Percentiles rank a stretch among this genome's conserved stretches.
These are phyloP conservation scores for Atta texana DNA, from an alignment of 1,140 invertebrate genomes.

Conservation along the genomic window DNA sequence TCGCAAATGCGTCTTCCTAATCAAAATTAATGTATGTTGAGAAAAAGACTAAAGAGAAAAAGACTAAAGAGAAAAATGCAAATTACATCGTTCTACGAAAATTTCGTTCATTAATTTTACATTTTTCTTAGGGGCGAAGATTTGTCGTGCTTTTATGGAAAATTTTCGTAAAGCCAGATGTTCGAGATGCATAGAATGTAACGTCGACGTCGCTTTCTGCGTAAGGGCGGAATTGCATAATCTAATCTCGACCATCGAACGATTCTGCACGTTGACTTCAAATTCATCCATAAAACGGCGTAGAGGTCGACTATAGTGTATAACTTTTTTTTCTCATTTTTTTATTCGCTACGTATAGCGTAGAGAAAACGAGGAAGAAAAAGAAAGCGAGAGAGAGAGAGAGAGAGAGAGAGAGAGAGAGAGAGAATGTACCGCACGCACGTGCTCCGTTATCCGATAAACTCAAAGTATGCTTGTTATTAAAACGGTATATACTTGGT, in stretches of 20 bases:
- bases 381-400: not conserved
- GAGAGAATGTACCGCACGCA: not conserved
- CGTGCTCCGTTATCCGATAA: conserved; percentile 31
- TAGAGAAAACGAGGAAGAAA: not conserved
- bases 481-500: conserved; percentile 30
- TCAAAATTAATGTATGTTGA: conserved; percentile 40
- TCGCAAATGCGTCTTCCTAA: conserved; percentile 11
- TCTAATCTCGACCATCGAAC: conserved; percentile 9
- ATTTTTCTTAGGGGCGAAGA: conserved; percentile 6
- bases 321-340: not conserved
- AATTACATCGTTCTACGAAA: conserved; percentile 2
- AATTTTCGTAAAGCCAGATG: conserved; percentile 22
- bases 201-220: not conserved
- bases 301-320: too few relatives aligned
- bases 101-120: conserved; percentile 45
- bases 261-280: conserved; percentile 9
- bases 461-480: conserved; percentile 48
- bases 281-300: not conserved
- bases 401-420: not conserved
- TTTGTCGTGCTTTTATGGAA: conserved; percentile 12
- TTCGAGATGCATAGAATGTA: conserved; percentile 26
- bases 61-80: not conserved
- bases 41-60: conserved; percentile 5
- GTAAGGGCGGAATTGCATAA: conserved; percentile 10
- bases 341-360: not conserved